Percentiles rank a stretch among this genome's conserved stretches.
Conservation (phyloP, 2,797 vertebrate species). For the Sebastes trivittatus region DNA sequence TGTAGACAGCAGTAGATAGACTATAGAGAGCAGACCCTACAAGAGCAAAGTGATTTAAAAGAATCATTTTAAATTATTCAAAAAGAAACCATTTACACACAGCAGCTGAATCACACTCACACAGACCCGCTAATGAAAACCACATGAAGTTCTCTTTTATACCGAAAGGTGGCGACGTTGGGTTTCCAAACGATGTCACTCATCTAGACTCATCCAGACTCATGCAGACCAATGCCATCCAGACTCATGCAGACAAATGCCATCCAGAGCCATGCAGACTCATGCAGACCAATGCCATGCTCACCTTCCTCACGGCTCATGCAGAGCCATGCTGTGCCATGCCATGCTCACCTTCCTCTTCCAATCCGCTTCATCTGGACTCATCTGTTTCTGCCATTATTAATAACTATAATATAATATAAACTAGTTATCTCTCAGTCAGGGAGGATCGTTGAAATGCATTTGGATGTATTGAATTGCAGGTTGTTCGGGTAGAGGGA, state of each 20-base stretch:
- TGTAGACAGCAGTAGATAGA: no score
- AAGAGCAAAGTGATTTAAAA: neutral
- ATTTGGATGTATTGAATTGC: neutral
- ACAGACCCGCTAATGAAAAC: no score
- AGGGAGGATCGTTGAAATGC: neutral
- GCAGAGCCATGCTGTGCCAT: no score
- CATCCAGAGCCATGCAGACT: no score
- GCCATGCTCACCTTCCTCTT: slow-evolving; percentile 3
- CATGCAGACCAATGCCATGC: neutral
- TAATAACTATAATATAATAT: neutral
- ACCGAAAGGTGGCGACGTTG: slow-evolving; percentile 97
- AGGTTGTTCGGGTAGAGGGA: neutral
- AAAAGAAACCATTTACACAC: neutral
- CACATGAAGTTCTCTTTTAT: slow-evolving; percentile 62
- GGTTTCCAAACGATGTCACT: slow-evolving; percentile 77
- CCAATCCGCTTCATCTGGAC: neutral
- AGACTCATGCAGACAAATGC: no score
- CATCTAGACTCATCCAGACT: neutral
- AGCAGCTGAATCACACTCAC: no score
- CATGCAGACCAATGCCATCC: no score
- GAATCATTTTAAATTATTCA: no score
- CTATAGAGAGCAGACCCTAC: no score
- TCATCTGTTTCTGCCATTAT: neutral
- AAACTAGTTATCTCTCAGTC: neutral
- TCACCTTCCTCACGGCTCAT: neutral